A percentile compares a stretch with the other conserved stretches of the same genome.
phyloP scores from a whole-genome alignment of 2,113 vertebrate genomes.

The Echinops telfairi region DNA sequence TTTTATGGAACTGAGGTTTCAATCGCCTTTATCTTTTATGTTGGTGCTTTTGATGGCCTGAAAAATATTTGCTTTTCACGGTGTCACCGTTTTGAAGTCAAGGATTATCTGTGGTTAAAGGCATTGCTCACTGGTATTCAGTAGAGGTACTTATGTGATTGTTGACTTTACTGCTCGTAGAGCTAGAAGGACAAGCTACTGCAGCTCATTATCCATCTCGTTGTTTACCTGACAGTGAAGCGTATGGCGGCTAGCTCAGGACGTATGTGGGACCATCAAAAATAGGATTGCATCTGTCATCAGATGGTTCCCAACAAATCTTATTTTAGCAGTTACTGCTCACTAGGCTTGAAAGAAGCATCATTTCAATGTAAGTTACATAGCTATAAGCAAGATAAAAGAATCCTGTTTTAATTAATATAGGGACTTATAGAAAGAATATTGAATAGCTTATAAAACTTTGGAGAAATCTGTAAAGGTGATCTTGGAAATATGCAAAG shows the following conservation, averaged over 20 bases:
- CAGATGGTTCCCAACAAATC: background rate
- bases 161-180: background rate
- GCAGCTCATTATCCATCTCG: background rate
- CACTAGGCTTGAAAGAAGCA: background rate
- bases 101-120: constrained; percentile 22
- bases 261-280: background rate
- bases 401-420: background rate
- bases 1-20: constrained; percentile 36
- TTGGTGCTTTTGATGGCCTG: background rate
- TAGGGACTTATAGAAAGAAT: background rate
- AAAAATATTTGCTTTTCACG: background rate
- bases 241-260: background rate
- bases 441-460: background rate
- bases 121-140: background rate
- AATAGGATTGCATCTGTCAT: background rate
- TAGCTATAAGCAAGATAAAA: background rate
- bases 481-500: background rate
- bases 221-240: background rate
- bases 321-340: background rate
- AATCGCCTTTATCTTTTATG: background rate
- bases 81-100: constrained; percentile 18
- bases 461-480: background rate
- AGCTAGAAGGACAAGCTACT: background rate
- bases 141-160: background rate
- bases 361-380: background rate